These are phyloP conservation scores for Rousettus leschenaultii DNA, from an alignment of 2,113 vertebrate genomes.

Conservation along the genomic window DNA sequence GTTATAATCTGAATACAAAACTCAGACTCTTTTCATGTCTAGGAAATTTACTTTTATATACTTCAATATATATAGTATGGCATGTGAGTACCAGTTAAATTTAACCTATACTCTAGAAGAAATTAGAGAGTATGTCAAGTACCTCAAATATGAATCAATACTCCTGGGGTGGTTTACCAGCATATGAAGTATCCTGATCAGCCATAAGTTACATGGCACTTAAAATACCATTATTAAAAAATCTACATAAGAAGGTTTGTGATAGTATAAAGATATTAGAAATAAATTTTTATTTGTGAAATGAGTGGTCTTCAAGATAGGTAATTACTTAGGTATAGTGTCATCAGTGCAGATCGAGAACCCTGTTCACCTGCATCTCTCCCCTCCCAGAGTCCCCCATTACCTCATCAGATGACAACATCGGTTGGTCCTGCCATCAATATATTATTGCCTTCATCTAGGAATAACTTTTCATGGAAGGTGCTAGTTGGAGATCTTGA, in stretches of 20 bases:
- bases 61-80: background rate
- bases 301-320: background rate
- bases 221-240: background rate
- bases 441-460: background rate
- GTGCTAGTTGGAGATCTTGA: background rate
- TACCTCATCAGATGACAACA: background rate
- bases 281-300: background rate
- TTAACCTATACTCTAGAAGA: background rate
- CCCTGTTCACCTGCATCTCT: background rate
- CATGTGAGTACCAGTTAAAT: background rate
- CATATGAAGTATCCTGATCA: background rate
- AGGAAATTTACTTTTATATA: conserved; percentile 12
- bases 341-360: background rate
- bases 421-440: background rate
- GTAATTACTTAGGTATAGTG: background rate
- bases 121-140: background rate
- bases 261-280: background rate
- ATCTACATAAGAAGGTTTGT: background rate
- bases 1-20: background rate
- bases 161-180: background rate
- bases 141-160: background rate
- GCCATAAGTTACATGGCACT: background rate
- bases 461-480: background rate
- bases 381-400: background rate
- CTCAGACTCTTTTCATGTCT: background rate